Evolutionary conservation across 2,113 vertebrate genomes (phyloP).

Genomic region (Cottus gobio): DNA sequence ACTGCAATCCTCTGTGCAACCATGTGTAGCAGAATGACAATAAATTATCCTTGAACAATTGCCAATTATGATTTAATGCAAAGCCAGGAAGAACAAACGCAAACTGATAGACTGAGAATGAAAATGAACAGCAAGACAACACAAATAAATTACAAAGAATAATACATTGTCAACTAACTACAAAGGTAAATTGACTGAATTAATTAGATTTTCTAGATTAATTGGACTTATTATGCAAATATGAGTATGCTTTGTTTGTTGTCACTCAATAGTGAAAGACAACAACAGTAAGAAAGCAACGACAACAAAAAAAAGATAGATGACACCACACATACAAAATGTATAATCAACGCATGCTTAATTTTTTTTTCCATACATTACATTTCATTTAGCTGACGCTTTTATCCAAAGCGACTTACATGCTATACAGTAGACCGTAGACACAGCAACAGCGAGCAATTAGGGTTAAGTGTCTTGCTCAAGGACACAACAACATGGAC

Average conservation of each 20-base stretch:
- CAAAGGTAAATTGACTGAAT: background rate
- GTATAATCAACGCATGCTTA: background rate
- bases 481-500: too few relatives aligned
- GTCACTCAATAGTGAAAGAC: background rate
- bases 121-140: constrained; percentile 15
- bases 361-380: background rate
- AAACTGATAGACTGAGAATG: background rate
- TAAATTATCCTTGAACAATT: background rate
- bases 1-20: background rate
- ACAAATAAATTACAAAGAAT: background rate
- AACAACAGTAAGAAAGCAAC: background rate
- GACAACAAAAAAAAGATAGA: background rate
- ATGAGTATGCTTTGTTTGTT: background rate
- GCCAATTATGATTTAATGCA: background rate
- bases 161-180: background rate
- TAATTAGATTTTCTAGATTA: background rate
- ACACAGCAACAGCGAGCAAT: too few relatives aligned
- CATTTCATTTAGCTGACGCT: too few relatives aligned
- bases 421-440: too few relatives aligned
- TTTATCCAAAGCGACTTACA: too few relatives aligned
- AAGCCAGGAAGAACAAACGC: background rate
- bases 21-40: background rate
- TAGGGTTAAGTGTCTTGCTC: too few relatives aligned
- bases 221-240: background rate
- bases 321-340: background rate